A percentile compares a stretch with the other conserved stretches of the same genome.
Conservation (phyloP, 2,888 invertebrate genomes). For the Ennomos erosarius region DNA sequence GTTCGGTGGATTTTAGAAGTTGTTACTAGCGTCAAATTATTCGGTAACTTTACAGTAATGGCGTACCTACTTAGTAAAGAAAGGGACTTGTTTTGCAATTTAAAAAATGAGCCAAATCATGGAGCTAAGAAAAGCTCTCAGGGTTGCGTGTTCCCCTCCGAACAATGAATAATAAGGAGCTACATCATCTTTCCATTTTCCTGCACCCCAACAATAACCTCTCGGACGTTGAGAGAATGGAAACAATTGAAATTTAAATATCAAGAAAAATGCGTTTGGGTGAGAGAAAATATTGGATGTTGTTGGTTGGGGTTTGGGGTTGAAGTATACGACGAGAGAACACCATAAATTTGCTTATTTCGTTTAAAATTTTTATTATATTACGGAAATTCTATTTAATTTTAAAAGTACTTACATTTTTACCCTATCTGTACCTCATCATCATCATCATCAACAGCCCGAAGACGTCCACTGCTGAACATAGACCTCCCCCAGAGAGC, state of each 20-base stretch:
- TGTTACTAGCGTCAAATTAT: too few species aligned
- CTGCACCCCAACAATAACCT: slow-evolving; percentile 72
- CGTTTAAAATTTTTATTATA: slow-evolving; percentile 15
- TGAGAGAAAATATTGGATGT: slow-evolving; percentile 56
- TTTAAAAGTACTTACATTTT: not conserved
- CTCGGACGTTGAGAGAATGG: slow-evolving; percentile 60
- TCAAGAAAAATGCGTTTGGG: slow-evolving; percentile 64
- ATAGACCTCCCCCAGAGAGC: too few species aligned
- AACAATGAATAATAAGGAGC: slow-evolving; percentile 82
- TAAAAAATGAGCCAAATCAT: slow-evolving; percentile 81
- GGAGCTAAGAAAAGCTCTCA: slow-evolving; percentile 67
- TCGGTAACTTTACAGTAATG: too few species aligned
- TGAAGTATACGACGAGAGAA: slow-evolving; percentile 33
- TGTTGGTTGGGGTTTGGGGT: slow-evolving; percentile 45
- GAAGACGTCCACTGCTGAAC: too few species aligned
- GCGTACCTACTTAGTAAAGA: not conserved
- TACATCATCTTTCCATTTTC: slow-evolving; percentile 81
- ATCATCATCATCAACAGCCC: too few species aligned
- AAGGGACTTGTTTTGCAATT: slow-evolving; percentile 74
- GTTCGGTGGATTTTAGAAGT: too few species aligned
- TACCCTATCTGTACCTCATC: too few species aligned
- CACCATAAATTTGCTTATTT: slow-evolving; percentile 23
- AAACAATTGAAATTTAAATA: slow-evolving; percentile 80
- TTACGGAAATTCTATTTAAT: not conserved
- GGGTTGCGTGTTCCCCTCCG: slow-evolving; percentile 50